A percentile compares a stretch with the other conserved stretches of the same genome.
These are phyloP conservation scores for Cyclura pinguis DNA, from an alignment of 2,797 vertebrate species.

Conservation along the genomic window DNA sequence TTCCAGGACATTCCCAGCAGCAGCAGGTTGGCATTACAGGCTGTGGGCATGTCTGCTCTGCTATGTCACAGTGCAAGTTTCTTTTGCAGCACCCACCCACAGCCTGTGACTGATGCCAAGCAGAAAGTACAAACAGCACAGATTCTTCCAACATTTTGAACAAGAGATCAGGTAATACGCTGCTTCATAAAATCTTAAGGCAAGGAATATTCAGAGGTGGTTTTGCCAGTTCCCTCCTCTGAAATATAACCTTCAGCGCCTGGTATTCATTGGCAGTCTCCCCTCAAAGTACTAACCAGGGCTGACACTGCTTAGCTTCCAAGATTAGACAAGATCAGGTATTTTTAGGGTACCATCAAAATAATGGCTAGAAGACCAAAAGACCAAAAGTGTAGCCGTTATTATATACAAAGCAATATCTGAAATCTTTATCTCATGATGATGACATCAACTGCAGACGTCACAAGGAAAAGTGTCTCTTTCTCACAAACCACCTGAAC, in stretches of 20 bases:
- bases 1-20: not conserved
- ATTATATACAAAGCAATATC: not conserved
- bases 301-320: no score
- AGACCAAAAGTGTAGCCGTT: not conserved
- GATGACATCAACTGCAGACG: not conserved
- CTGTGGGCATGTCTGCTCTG: not conserved
- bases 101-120: not conserved
- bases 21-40: not conserved
- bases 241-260: no score
- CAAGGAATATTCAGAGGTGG: no score
- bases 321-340: not conserved
- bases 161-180: not conserved
- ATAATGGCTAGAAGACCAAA: not conserved
- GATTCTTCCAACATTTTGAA: not conserved
- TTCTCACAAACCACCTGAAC: not conserved
- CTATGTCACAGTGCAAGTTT: not conserved
- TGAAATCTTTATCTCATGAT: not conserved
- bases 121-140: not conserved
- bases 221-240: no score
- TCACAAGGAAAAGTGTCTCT: not conserved
- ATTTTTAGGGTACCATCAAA: not conserved
- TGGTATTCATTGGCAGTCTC: no score
- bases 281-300: no score
- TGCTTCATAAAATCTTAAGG: not conserved
- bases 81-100: not conserved